Evolutionary conservation across 2,888 invertebrate genomes (phyloP), one percentile per base, ranked within the genome.

Genomic region (Carpatolechia fugitivella): DNA sequence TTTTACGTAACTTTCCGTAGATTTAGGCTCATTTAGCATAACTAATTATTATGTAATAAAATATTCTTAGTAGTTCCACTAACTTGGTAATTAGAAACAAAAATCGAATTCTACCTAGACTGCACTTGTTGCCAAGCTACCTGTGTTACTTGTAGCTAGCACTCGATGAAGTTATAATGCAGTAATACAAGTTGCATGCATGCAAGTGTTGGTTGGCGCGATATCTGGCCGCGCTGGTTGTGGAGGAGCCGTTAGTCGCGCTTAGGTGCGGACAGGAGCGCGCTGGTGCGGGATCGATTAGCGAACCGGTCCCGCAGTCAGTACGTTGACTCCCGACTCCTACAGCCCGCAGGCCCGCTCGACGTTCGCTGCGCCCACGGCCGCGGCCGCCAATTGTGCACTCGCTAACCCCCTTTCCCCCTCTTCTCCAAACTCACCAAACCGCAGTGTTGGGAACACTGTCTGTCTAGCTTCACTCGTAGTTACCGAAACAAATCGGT

Each of bases 281-380:
- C 79, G 74, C 72, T 80, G 76, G 76, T 77, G 81, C 79, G 72
- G 85, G 85, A 87, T 79, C 86, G 87, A 89, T 89, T 87, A 90
- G 82, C 78, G 81, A 88, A 90, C 89, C 89, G 90, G 89, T 57
- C 54, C 82, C 69, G 74, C 70, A 76, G 86, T 78, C 70, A 76
- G 86, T 78, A 74, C 90, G 76, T 90, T 89, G 90, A 88, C 88
- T 88, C 88, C 83, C 72, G 76, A 75, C 79, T 74, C 76, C 70
- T 78, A 68, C 72, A 70, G 80, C 68, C 70, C 41, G 54, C 56
- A 46, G 38, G 33, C 36, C 57, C 74, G 78, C 74, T 74, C 77
- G 76, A 73, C 74, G 69, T 65, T 73, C 76, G 80, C 70, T 73
- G 36, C 36, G 6, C 74, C 63, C 68, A 72, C 70, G 71, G 71